These are phyloP conservation scores for Benthosema pterotum DNA, from an alignment of 2,797 vertebrate species.

Conservation along the genomic window DNA sequence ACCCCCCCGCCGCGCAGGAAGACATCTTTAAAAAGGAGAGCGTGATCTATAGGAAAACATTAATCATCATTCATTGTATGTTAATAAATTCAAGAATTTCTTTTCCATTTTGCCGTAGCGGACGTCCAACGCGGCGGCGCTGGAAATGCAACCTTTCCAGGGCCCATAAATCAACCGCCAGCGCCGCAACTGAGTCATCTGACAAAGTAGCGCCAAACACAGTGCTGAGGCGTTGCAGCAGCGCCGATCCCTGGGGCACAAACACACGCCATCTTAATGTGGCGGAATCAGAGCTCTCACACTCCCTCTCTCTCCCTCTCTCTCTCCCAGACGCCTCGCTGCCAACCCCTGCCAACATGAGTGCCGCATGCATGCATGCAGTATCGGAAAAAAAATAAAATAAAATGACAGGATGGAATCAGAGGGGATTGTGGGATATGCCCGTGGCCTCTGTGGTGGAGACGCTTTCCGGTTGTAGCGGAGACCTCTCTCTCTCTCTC, in stretches of 20 bases:
- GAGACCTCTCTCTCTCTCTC: constrained; percentile 37
- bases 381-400: constrained; percentile 48
- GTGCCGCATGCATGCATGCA: constrained; percentile 48
- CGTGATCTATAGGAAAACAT: constrained; percentile 86
- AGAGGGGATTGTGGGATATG: constrained; percentile 68
- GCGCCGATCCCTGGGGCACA: constrained; percentile 82
- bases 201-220: constrained; percentile 85
- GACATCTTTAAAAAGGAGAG: constrained; percentile 83
- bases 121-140: constrained; percentile 81
- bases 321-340: constrained; percentile 52
- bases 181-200: constrained; percentile 81
- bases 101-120: constrained; percentile 87
- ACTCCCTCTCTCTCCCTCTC: constrained; percentile 59
- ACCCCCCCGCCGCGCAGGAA: constrained; percentile 78
- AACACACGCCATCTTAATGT: constrained; percentile 83
- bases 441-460: constrained; percentile 58
- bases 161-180: constrained; percentile 84
- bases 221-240: constrained; percentile 76
- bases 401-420: constrained; percentile 68
- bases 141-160: constrained; percentile 88
- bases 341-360: constrained; percentile 63
- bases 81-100: constrained; percentile 90
- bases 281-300: constrained; percentile 79
- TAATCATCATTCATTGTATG: constrained; percentile 92
- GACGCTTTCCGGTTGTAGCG: constrained; percentile 35